Evolutionary conservation across 2,113 vertebrate species (phyloP).

Genomic region (Elephantulus edwardii): DNA sequence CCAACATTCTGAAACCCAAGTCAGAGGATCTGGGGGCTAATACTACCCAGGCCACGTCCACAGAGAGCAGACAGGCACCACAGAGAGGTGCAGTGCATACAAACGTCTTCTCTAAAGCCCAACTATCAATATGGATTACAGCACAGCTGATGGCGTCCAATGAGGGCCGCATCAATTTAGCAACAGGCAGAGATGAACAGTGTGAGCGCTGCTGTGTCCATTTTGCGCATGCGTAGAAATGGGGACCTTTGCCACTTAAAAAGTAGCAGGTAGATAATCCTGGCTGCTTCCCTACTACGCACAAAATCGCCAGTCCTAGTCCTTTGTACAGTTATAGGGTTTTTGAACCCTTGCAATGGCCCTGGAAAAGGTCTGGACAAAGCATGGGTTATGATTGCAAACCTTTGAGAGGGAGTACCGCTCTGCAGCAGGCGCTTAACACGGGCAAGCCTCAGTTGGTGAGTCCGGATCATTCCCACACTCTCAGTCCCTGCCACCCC

Average conservation of each 20-base stretch:
- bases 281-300: neutral
- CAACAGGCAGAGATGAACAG: slow-evolving; percentile 10
- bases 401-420: neutral
- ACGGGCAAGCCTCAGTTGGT: neutral
- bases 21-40: neutral
- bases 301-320: neutral
- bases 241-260: neutral
- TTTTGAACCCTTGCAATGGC: neutral
- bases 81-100: neutral
- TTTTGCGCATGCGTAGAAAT: neutral
- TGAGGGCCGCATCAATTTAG: neutral
- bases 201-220: neutral
- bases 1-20: neutral
- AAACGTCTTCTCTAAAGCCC: neutral
- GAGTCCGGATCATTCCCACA: neutral
- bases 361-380: neutral
- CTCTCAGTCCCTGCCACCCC: neutral
- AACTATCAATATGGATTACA: slow-evolving; percentile 38
- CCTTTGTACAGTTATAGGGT: neutral
- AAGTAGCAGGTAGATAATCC: neutral
- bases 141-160: neutral
- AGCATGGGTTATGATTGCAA: neutral
- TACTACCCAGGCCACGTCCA: neutral
- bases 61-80: slow-evolving; percentile 18
- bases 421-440: neutral